Evolutionary conservation across 1,140 invertebrate species (phyloP), one percentile per base, ranked within the genome.

Genomic region (Heliconius nattereri): DNA sequence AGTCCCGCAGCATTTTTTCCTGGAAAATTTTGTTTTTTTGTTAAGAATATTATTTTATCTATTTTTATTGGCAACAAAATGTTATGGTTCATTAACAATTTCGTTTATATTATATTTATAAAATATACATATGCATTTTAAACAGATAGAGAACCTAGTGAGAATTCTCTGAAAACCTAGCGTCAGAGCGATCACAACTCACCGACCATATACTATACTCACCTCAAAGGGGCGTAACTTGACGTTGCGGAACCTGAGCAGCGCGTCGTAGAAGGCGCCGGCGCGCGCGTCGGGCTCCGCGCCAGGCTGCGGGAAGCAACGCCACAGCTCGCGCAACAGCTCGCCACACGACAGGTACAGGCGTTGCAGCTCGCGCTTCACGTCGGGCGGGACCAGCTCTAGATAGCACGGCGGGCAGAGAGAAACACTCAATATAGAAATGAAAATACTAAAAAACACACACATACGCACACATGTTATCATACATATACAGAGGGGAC

Each of bases 261-360:
- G 89, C 1, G 98, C 98, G 83, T 97, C 97, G 81, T 98, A 97
- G 97, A 98, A 98, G 86, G 96, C 96, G 29, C 96, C 95, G 2
- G 97, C 96, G 93, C 98, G 98, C 45, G 98, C 97, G 88, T 98
- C 97, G 16, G 97, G 60, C 23, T 70, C 66, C 54, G 96, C 95
- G 9, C 97, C 97, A 0, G 97, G 98, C 16, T 97, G 97, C 72
- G 98, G 98, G 95, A 99, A 99, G 92, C 98, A 98, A 37, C 96
- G 95, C 98, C 98, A 99, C 94, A 99, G 98, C 94, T 99, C 98
- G 78, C 97, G 96, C 9, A 99, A 92, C 70, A 99, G 94, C 95
- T 99, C 98, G 82, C 97, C 97, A 3, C 97, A 95, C 20, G 98
- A 98, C 19, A 97, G 95, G 94, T 99, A 99, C 45, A 98, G 94